Conservation (phyloP, 2,797 vertebrate genomes). For the Morelia viridis region DNA sequence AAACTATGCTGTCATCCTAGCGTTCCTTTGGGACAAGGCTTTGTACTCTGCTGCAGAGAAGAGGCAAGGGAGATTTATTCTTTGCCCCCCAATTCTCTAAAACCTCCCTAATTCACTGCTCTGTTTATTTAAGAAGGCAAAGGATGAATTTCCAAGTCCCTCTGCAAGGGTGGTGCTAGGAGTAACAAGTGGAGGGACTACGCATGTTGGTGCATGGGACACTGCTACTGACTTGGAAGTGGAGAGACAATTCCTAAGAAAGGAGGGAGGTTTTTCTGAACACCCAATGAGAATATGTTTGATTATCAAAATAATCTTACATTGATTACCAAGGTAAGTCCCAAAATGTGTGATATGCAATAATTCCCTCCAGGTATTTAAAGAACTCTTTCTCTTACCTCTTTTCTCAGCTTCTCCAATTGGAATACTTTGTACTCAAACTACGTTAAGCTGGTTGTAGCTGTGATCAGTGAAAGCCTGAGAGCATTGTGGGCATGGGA, state of each 20-base stretch:
- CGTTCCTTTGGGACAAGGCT: background rate
- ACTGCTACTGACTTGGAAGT: background rate
- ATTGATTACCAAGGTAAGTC: background rate
- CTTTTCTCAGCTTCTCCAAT: background rate
- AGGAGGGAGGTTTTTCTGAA: background rate
- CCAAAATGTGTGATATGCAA: background rate
- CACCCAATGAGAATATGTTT: background rate
- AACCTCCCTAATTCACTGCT: background rate
- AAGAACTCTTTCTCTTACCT: background rate
- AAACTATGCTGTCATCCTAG: background rate
- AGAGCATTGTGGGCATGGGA: background rate
- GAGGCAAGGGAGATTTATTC: background rate
- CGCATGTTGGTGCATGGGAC: fast-evolving
- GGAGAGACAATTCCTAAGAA: background rate
- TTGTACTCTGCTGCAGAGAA: background rate
- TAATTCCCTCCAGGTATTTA: background rate
- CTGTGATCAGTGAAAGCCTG: background rate
- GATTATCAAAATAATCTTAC: background rate
- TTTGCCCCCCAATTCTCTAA: background rate
- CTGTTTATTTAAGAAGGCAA: background rate
- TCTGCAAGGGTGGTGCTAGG: too few relatives aligned
- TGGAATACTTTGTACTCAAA: background rate
- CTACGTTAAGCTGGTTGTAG: fast-evolving
- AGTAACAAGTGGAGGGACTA: background rate
- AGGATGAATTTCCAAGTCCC: background rate